phyloP scores from a whole-genome alignment of 2,797 vertebrate species.

The Chelidonichthys spinosus region DNA sequence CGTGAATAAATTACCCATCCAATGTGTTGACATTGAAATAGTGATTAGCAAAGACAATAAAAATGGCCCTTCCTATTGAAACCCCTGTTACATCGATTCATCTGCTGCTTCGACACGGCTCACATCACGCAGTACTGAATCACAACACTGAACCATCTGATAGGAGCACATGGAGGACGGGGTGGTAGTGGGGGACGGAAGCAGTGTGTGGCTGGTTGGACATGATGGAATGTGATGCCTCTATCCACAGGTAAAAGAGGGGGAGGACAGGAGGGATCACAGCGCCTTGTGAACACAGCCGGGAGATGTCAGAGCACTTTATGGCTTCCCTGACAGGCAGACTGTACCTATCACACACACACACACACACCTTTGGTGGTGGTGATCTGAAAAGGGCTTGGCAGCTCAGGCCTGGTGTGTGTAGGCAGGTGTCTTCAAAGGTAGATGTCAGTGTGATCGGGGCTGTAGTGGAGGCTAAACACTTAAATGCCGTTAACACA shows the following conservation, averaged over 20 bases:
- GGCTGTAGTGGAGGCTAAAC: too few relatives aligned
- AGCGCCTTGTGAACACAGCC: conserved; percentile 43
- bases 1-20: too few relatives aligned
- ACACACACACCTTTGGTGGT: conserved; percentile 15
- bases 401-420: conserved; percentile 54
- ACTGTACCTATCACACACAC: conserved; percentile 48
- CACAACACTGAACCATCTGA: too few relatives aligned
- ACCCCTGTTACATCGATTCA: too few relatives aligned
- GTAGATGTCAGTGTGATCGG: conserved; percentile 34
- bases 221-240: conserved; percentile 72
- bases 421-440: conserved; percentile 47
- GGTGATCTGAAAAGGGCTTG: conserved; percentile 63
- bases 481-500: too few relatives aligned
- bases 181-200: neutral
- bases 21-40: too few relatives aligned
- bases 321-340: conserved; percentile 48
- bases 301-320: conserved; percentile 51
- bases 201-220: conserved; percentile 39
- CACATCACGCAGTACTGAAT: too few relatives aligned
- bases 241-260: conserved; percentile 52
- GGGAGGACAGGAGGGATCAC: conserved; percentile 30
- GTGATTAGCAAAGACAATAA: too few relatives aligned
- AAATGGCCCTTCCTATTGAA: too few relatives aligned
- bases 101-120: too few relatives aligned
- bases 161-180: too few relatives aligned